Conservation (phyloP, 1,140 invertebrate species). For the Acromyrmex echinatior region DNA sequence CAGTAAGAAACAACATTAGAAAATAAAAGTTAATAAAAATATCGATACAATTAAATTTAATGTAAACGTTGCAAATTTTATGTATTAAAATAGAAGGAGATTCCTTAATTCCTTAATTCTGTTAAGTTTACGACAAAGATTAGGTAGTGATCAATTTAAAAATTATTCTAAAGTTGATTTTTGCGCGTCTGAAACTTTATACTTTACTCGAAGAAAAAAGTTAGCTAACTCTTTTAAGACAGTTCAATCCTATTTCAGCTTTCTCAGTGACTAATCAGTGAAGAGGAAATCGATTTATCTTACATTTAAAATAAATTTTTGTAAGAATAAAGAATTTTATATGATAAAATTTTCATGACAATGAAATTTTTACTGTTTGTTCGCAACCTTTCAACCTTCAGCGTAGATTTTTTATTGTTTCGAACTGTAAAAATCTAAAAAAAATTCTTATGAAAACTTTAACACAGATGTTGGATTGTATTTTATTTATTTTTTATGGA, state of each 20-base stretch:
- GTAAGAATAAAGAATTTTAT: not conserved
- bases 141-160: conserved; percentile 32
- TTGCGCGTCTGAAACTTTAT: conserved; percentile 14
- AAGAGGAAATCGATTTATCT: conserved; percentile 38
- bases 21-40: not conserved
- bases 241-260: conserved; percentile 25
- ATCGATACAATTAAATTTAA: conserved; percentile 1
- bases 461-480: too few relatives aligned
- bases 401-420: too few relatives aligned
- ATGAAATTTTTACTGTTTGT: too few relatives aligned
- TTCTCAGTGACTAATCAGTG: conserved; percentile 43
- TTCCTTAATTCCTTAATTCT: not conserved
- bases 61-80: not conserved
- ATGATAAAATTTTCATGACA: too few relatives aligned
- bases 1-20: not conserved
- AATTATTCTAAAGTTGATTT: conserved; percentile 38
- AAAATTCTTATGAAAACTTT: too few relatives aligned
- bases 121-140: not conserved
- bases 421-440: too few relatives aligned
- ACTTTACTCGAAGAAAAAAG: conserved; percentile 24
- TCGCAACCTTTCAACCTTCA: too few relatives aligned
- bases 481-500: too few relatives aligned
- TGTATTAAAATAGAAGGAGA: not conserved
- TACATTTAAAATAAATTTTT: conserved; percentile 14
- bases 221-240: conserved; percentile 43